Evolutionary conservation across 2,797 vertebrate genomes (phyloP), one percentile per base, ranked within the genome.

Genomic region (Okamejei kenojei): DNA sequence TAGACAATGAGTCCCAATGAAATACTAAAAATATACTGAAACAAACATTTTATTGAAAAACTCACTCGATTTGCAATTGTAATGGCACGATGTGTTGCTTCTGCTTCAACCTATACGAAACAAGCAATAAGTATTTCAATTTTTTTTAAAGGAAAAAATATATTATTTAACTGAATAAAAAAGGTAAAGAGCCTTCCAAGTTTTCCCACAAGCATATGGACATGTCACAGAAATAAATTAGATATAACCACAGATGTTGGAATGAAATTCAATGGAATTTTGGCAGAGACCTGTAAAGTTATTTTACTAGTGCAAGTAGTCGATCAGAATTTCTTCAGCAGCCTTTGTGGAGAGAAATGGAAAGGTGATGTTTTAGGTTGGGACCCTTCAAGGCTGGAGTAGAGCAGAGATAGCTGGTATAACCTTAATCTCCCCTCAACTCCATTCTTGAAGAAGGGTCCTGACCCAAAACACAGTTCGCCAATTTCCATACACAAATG

Each of bases 31-130:
- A 68, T 91, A 81, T 65, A 9, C 32, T 78, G n/a, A 92, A 92
- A 76, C 29, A 76, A 74, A n/a, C 45, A 26, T 0, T 74, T n/a
- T 4, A 92, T 32, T 21, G 38, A 94, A 93, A 94, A 86, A 95
- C 97, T 98, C 95, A 99, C 98, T 96, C 98, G 96, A 96, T 99
- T 99, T 93, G 97, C 97, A 3, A 99, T 98, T 95, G 98, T 99
- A 93, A 99, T 98, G 7, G 97, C 98, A 0, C 98, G 96, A 94
- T 99, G 98, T 1, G 98, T 97, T 38, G 98, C 98, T 94, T 99
- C 98, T 0, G 98, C 98, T 94, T 99, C 98, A 96, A 99, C 95
- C 98, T 99, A 96, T 93, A 32, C 61, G 54, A 77, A 94, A 93
- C 93, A 76, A 93, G 79, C 77, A 91, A 73, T 93, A 94, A 77